phyloP scores from a whole-genome alignment of 1,140 invertebrate genomes.

The Drosophila serrata region DNA sequence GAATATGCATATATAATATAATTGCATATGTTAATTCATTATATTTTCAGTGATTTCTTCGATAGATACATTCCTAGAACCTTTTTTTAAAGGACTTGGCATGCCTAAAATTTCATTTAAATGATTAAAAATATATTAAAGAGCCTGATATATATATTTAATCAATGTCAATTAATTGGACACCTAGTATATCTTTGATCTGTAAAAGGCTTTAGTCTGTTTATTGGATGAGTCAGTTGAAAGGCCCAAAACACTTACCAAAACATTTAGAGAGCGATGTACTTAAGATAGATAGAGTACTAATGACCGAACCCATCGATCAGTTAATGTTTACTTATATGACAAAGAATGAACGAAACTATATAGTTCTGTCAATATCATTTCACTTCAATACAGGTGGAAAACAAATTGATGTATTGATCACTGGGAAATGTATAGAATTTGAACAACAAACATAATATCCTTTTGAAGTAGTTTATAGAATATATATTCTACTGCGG shows the following conservation, averaged over 20 bases:
- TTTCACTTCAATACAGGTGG: conserved; percentile 1
- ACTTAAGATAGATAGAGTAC: conserved; percentile 30
- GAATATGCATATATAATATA: not conserved
- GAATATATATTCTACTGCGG: not conserved
- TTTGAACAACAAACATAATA: too few species aligned
- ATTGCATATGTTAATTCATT: not conserved
- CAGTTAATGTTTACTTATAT: conserved; percentile 9
- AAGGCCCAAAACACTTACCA: conserved; percentile 8
- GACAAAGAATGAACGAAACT: conserved; percentile 4
- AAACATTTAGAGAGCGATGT: conserved; percentile 16
- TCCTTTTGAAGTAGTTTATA: not conserved
- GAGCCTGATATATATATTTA: conserved; percentile 4
- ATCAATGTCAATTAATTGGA: not conserved
- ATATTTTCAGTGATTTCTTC: not conserved
- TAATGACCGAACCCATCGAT: conserved; percentile 36
- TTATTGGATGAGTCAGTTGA: conserved; percentile 1
- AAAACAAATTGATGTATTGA: conserved; percentile 17
- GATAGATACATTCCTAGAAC: not conserved
- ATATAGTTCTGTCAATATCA: conserved; percentile 16
- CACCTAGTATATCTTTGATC: conserved; percentile 2
- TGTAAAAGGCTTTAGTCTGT: not conserved
- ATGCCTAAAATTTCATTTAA: too few species aligned
- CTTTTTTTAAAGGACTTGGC: too few species aligned
- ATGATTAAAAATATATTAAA: too few species aligned
- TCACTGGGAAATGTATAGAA: not conserved